Evolutionary conservation across 23 tunicate genomes (phyloP), one percentile per base, ranked within the genome.

Genomic region (Halocynthia aurantium): DNA sequence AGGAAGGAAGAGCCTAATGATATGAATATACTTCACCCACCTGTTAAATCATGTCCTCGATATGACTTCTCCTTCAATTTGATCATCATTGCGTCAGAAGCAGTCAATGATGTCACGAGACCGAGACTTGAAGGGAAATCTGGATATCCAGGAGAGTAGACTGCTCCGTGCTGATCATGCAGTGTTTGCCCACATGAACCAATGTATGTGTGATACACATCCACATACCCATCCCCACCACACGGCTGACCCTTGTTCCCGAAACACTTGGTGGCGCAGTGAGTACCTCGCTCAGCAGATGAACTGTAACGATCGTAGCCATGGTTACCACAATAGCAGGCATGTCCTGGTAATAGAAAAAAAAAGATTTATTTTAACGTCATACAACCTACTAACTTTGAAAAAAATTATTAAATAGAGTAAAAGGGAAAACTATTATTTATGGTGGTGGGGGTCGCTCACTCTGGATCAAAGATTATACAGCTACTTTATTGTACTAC

Each of bases 71-170:
- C 78, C 22, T 74, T 74, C 61, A 51, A 56, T 18, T 74, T 53
- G 31, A 22, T 52, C 50, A 74, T 53, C 78, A 74, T 74, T 8
- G 64, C 63, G 2, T 52, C 78, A 56, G 62, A 10, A 49, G 78
- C 78, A 8, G 10, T 54, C 21, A 74, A 12, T 4, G 78, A 54
- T 22, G 65, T 74, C 78, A 74, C 15, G 20, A 74, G 55, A 7
- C 10, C 65, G 0, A 5, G 10, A n/a, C 78, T 74, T 1, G 52
- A 55, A 0, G 78, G 78, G 6, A n/a, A n/a, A 54, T 74, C 78
- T 8, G 78, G 78, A 64, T 74, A 74, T 11, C 78, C 78, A 5
- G 78, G 78, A 0, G 78, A 74, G 78, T 74, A 74, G 8, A 74
- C 56, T 0, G 78, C 78, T 8, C 78, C 78, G 64, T 62, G 22